These are phyloP conservation scores for Spatulosminthurus flaviceps DNA, from an alignment of 2,888 invertebrate species.

Conservation along the genomic window DNA sequence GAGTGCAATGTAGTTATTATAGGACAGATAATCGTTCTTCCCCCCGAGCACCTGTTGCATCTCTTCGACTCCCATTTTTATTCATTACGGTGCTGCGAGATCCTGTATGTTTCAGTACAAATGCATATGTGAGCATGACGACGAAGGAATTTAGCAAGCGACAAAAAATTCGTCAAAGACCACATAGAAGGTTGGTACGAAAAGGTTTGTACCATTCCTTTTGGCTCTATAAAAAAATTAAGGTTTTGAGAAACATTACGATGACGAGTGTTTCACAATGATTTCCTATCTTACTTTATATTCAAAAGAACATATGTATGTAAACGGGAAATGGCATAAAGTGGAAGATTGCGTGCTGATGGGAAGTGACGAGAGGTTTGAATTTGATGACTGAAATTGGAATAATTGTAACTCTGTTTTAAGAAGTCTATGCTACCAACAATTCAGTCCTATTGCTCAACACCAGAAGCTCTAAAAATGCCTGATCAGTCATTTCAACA, in stretches of 20 bases:
- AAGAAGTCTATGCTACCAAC: neutral
- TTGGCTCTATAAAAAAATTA: neutral
- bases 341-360: constrained; percentile 24
- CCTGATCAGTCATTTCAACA: no score
- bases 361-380: constrained; percentile 23
- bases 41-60: constrained; percentile 38
- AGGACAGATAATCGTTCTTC: constrained; percentile 15
- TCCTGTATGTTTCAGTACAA: neutral
- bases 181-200: constrained; percentile 25
- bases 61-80: constrained; percentile 16
- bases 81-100: neutral
- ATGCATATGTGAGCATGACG: constrained; percentile 10
- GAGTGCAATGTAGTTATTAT: constrained; percentile 39
- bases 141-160: constrained; percentile 35
- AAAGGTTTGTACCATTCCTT: neutral
- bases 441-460: no score
- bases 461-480: no score
- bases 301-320: no score
- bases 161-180: constrained; percentile 31
- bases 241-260: neutral
- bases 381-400: constrained; percentile 24
- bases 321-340: neutral
- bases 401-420: constrained; percentile 29
- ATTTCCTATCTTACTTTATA: no score
- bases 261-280: constrained; percentile 13